These are phyloP conservation scores for Halesus radiatus DNA, from an alignment of 1,140 invertebrate species.

Conservation along the genomic window DNA sequence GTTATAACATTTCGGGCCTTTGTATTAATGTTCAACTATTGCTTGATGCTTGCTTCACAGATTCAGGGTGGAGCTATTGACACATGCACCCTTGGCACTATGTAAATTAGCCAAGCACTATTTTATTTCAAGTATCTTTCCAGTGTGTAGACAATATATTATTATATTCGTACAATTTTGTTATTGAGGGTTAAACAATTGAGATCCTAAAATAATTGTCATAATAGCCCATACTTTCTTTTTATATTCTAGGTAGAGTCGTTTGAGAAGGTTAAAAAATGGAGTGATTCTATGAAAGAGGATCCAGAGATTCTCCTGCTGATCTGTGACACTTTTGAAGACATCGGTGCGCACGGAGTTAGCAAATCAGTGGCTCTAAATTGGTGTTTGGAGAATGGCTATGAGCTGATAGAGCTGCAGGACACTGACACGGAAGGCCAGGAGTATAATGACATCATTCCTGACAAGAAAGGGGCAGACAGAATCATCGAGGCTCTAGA, in stretches of 20 bases:
- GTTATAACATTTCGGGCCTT: no score
- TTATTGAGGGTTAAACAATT: no score
- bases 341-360: conserved; percentile 35
- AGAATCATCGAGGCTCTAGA: conserved; percentile 83
- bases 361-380: conserved; percentile 61
- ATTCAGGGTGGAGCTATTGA: no score
- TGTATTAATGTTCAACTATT: no score
- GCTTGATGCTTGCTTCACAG: no score
- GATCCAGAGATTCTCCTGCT: conserved; percentile 63
- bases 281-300: conserved; percentile 59
- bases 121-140: no score
- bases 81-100: no score
- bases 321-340: conserved; percentile 54
- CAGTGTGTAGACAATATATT: no score
- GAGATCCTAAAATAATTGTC: not conserved
- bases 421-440: conserved; percentile 67
- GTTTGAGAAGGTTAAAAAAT: conserved; percentile 60
- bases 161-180: no score
- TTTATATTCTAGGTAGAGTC: conserved; percentile 45
- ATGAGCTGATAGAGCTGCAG: conserved; percentile 82
- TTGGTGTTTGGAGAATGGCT: conserved; percentile 68
- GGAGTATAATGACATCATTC: conserved; percentile 73
- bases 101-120: no score
- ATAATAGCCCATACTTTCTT: not conserved
- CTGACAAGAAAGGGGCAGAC: conserved; percentile 77